Conservation (phyloP, 2,888 invertebrate genomes). For the Aromia moschata region DNA sequence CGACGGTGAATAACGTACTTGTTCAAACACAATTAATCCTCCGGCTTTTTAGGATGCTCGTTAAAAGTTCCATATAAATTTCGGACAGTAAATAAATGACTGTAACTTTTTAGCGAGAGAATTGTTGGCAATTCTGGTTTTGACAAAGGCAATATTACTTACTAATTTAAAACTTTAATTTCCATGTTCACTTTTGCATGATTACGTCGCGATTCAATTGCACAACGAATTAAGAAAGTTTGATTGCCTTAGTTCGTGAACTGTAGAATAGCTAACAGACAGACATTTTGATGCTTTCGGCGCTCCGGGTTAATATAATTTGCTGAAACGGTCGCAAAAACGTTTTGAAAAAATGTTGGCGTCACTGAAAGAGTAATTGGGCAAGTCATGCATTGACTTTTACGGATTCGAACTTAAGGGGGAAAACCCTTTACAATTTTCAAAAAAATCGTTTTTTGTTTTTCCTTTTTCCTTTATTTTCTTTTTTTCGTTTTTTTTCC, state of each 20-base stretch:
- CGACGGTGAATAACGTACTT: neutral
- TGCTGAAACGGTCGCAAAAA: too few relatives aligned
- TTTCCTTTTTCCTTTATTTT: too few relatives aligned
- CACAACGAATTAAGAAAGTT: constrained; percentile 43
- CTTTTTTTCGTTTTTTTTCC: too few relatives aligned
- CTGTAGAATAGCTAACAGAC: neutral
- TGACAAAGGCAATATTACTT: constrained; percentile 33
- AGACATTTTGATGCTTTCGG: constrained; percentile 7
- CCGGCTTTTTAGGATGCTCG: neutral
- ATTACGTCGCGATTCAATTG: constrained; percentile 40
- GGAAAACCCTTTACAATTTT: too few relatives aligned
- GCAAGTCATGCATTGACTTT: too few relatives aligned
- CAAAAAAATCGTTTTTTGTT: too few relatives aligned
- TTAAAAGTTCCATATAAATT: neutral
- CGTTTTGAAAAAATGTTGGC: too few relatives aligned
- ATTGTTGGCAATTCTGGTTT: constrained; percentile 20
- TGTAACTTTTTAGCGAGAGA: constrained; percentile 8
- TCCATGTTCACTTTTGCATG: constrained; percentile 37
- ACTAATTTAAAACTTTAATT: constrained; percentile 36
- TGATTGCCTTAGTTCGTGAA: constrained; percentile 38
- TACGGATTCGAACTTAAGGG: too few relatives aligned
- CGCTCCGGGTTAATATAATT: too few relatives aligned
- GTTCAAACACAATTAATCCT: neutral
- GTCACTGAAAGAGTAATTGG: too few relatives aligned
- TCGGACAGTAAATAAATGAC: constrained; percentile 1